phyloP scores from a whole-genome alignment of 2,797 vertebrate species.

The Perodicticus potto region DNA sequence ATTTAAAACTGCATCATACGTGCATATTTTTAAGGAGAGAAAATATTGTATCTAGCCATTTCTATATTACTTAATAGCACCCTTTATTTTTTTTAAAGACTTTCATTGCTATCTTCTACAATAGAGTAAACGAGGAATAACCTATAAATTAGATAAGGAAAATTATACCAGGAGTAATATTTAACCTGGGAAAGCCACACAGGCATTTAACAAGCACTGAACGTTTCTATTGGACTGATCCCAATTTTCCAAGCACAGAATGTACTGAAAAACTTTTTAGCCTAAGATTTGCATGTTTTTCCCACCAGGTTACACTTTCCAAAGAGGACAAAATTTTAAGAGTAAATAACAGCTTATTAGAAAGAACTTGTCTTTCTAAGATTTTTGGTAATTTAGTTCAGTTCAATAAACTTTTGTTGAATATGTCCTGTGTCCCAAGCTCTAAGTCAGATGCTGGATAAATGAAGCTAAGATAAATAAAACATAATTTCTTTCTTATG shows the following conservation, averaged over 20 bases:
- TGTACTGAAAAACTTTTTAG: background rate
- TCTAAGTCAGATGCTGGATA: background rate
- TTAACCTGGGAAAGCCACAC: background rate
- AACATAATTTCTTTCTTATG: background rate
- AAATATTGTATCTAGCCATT: background rate
- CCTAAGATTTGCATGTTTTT: slow-evolving; percentile 41
- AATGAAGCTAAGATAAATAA: background rate
- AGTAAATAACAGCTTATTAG: background rate
- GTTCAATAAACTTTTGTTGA: slow-evolving; percentile 15
- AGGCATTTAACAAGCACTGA: background rate
- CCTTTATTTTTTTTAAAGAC: background rate
- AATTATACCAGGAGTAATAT: slow-evolving; percentile 14
- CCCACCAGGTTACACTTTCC: slow-evolving; percentile 27
- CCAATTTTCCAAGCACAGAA: slow-evolving; percentile 37
- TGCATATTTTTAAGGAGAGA: background rate
- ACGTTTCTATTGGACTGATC: background rate
- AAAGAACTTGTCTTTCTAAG: slow-evolving; percentile 29
- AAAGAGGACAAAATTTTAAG: slow-evolving; percentile 53
- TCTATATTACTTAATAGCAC: background rate
- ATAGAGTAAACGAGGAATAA: background rate
- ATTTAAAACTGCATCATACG: background rate
- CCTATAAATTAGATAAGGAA: background rate
- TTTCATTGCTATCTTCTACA: slow-evolving; percentile 16
- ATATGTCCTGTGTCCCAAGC: background rate
- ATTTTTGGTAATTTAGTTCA: slow-evolving; percentile 5